phyloP scores from a whole-genome alignment of 1,140 invertebrate genomes.

The Macrobrachium nipponense region DNA sequence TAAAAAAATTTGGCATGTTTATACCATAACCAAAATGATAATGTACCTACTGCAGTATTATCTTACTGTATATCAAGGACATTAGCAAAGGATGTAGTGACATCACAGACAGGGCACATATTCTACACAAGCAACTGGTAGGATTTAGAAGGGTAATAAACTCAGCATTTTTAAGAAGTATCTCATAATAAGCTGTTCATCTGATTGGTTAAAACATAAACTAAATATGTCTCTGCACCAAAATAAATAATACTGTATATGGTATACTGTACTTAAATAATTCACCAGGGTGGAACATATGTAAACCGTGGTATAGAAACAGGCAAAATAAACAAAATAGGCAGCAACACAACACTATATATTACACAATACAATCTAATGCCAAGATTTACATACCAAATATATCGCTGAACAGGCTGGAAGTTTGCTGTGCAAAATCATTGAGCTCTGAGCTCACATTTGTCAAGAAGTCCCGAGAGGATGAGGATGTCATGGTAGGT shows the following conservation, averaged over 20 bases:
- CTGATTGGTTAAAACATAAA: no score
- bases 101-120: not conserved
- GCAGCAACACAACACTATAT: not conserved
- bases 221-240: no score
- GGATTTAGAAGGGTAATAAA: no score
- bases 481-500: slow-evolving; percentile 49
- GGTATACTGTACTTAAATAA: no score
- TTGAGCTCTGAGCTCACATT: slow-evolving; percentile 90
- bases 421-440: slow-evolving; percentile 88
- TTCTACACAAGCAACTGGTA: not conserved
- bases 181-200: no score
- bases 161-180: no score
- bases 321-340: not conserved
- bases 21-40: not conserved
- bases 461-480: slow-evolving; percentile 84
- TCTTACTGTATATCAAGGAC: no score
- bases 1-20: slow-evolving; percentile 21
- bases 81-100: not conserved
- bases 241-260: no score
- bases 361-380: not conserved
- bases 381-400: slow-evolving; percentile 76
- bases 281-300: no score
- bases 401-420: slow-evolving; percentile 90
- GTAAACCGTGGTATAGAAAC: no score
- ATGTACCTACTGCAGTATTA: not conserved